phyloP scores from a whole-genome alignment of 2,888 invertebrate species.

The Blera fallax region DNA sequence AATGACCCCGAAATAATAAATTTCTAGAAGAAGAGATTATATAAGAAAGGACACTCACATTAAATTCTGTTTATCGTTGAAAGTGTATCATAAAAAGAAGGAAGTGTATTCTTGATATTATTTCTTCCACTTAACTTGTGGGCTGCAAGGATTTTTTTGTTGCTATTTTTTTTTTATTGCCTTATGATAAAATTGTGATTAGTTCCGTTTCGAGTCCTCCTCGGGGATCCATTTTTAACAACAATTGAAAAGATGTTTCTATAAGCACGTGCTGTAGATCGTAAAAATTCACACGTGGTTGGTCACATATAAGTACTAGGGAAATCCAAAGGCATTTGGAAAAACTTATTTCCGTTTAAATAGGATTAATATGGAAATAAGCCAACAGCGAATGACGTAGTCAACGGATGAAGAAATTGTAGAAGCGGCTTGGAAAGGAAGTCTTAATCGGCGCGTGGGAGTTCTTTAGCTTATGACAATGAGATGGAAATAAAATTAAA shows the following conservation, averaged over 20 bases:
- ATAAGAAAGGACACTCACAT: constrained; percentile 24
- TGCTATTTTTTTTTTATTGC: constrained; percentile 5
- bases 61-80: constrained; percentile 26
- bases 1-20: constrained; percentile 66
- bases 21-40: constrained; percentile 20
- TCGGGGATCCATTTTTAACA: not conserved
- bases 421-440: not conserved
- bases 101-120: constrained; percentile 29
- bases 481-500: not conserved
- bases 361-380: constrained; percentile 17
- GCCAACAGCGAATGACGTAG: not conserved
- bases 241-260: constrained; percentile 6
- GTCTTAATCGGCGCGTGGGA: not conserved
- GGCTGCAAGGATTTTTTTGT: not conserved
- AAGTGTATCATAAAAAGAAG: constrained; percentile 30
- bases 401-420: not conserved
- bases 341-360: constrained; percentile 9
- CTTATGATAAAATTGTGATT: constrained; percentile 33
- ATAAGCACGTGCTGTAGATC: constrained; percentile 19
- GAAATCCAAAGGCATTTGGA: not conserved
- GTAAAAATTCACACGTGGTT: constrained; percentile 38
- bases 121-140: constrained; percentile 1
- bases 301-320: not conserved
- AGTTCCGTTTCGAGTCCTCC: constrained; percentile 13
- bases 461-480: not conserved